Evolutionary conservation across 1,140 invertebrate species (phyloP).

Genomic region (Conus ventricosus): DNA sequence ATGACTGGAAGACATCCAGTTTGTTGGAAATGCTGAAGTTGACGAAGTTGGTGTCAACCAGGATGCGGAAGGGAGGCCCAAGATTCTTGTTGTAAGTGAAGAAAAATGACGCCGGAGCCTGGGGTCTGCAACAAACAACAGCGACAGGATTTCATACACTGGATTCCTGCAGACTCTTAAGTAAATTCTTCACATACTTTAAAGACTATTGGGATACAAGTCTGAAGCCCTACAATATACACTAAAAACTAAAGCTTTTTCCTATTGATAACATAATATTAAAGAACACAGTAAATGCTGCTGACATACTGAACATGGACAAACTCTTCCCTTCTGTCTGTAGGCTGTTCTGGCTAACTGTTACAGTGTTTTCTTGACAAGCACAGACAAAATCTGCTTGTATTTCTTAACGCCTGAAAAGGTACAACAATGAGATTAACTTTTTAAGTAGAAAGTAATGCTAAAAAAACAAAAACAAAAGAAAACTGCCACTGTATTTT

Average conservation of each 20-base stretch:
- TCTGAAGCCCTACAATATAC: neutral
- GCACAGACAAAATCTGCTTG: too few species aligned
- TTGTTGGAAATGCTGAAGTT: constrained; percentile 99
- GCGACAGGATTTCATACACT: neutral
- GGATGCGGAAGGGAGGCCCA: constrained; percentile 97
- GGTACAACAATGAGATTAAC: too few species aligned
- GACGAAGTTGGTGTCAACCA: constrained; percentile 99
- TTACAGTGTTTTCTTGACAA: too few species aligned
- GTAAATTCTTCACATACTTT: neutral
- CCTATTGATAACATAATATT: too few species aligned
- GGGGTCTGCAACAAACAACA: constrained; percentile 76
- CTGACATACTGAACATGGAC: too few species aligned
- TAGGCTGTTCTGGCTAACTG: too few species aligned
- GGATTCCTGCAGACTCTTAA: neutral
- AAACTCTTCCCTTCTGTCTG: too few species aligned
- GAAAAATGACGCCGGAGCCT: constrained; percentile 94
- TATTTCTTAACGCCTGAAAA: too few species aligned
- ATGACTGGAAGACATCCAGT: constrained; percentile 95
- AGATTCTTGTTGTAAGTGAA: constrained; percentile 99
- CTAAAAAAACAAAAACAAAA: too few species aligned
- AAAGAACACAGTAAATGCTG: too few species aligned
- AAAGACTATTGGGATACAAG: neutral
- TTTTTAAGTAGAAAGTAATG: too few species aligned
- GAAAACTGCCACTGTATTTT: too few species aligned
- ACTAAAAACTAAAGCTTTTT: neutral